phyloP scores from a whole-genome alignment of 2,888 invertebrate genomes.

The Eremobia ochroleuca region DNA sequence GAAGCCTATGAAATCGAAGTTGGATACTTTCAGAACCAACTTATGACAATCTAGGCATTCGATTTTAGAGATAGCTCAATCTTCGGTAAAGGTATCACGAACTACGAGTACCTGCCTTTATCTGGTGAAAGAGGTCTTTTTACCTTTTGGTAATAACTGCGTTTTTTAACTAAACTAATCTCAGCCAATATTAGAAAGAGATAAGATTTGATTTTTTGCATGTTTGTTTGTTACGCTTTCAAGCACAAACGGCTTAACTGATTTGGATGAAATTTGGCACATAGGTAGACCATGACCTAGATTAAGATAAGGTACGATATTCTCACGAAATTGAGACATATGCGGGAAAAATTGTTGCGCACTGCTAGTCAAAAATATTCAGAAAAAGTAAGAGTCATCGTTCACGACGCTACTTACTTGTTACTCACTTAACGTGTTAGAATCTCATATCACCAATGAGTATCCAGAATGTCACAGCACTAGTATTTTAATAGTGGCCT shows the following conservation, averaged over 20 bases:
- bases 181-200: background rate
- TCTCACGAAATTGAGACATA: background rate
- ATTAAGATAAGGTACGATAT: background rate
- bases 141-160: background rate
- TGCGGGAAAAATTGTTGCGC: background rate
- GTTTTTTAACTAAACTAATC: background rate
- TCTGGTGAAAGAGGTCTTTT: background rate
- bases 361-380: background rate
- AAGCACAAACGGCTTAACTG: background rate
- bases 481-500: background rate
- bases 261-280: background rate
- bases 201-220: background rate
- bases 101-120: background rate
- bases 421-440: background rate
- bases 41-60: constrained; percentile 37
- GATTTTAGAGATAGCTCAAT: constrained; percentile 33
- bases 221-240: background rate
- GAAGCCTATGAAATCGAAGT: constrained; percentile 52
- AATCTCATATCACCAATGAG: background rate
- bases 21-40: constrained; percentile 38
- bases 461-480: background rate
- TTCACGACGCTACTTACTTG: background rate
- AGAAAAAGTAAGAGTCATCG: background rate
- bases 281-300: background rate
- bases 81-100: background rate